Conservation (phyloP, 2,888 invertebrate species). For the Machimus atricapillus region DNA sequence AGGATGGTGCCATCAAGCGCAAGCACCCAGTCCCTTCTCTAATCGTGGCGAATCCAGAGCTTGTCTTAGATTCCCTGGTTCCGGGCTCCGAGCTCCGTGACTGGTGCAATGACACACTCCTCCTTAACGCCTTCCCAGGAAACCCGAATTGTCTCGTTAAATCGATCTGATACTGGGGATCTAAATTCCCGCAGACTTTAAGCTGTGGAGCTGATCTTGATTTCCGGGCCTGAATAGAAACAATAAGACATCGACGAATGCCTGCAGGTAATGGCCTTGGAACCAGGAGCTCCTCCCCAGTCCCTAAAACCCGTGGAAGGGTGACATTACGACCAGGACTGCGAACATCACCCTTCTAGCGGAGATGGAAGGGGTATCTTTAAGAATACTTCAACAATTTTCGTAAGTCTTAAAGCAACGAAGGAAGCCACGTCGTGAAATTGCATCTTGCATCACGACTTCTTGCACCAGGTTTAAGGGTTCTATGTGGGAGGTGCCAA, state of each 20-base stretch:
- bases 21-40: constrained; percentile 14
- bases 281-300: neutral
- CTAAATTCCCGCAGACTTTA: constrained; percentile 18
- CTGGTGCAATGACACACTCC: constrained; percentile 13
- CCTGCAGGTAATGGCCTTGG: neutral
- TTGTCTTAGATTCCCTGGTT: neutral
- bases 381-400: neutral
- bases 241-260: neutral
- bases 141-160: constrained; percentile 32
- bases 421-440: neutral
- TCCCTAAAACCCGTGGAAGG: neutral
- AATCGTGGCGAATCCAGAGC: neutral
- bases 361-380: neutral
- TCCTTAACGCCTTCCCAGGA: constrained; percentile 20
- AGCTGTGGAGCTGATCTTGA: neutral
- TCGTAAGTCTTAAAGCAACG: neutral
- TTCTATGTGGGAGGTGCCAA: too few species aligned
- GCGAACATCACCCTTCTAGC: neutral
- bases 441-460: neutral
- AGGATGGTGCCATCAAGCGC: constrained; percentile 11
- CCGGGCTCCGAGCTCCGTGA: neutral
- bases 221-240: neutral
- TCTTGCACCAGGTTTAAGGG: too few species aligned
- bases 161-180: constrained; percentile 22
- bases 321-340: neutral